phyloP scores from a whole-genome alignment of 2,888 invertebrate genomes.

The Euclidia mi region DNA sequence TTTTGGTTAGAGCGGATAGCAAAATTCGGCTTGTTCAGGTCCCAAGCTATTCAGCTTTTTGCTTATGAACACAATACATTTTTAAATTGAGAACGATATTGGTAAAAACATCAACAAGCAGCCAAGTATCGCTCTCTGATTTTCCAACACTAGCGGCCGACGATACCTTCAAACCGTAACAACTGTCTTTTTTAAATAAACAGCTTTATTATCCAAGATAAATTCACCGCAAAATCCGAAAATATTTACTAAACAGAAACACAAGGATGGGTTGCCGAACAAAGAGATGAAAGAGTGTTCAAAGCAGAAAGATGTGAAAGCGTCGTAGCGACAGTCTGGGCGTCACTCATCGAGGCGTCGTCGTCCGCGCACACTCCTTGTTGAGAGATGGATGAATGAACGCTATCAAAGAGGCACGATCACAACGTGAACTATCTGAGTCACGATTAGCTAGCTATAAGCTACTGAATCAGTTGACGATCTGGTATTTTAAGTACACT shows the following conservation, averaged over 20 bases:
- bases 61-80: too few species aligned
- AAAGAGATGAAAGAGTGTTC: conserved; percentile 47
- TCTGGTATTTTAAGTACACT: conserved; percentile 14
- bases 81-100: too few species aligned
- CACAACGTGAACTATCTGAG: conserved; percentile 55
- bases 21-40: too few species aligned
- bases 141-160: too few species aligned
- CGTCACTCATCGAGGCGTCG: conserved; percentile 63
- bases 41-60: too few species aligned
- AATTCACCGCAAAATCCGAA: not conserved
- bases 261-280: conserved; percentile 31
- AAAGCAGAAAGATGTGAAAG: conserved; percentile 57
- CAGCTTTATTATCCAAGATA: too few species aligned
- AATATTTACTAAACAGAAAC: conserved; percentile 24
- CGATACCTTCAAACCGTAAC: too few species aligned
- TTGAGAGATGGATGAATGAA: conserved; percentile 81
- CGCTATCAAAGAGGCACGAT: conserved; percentile 55
- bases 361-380: conserved; percentile 55
- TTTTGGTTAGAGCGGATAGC: too few species aligned
- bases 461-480: conserved; percentile 22
- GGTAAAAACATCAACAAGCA: too few species aligned
- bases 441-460: conserved; percentile 32
- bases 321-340: conserved; percentile 48
- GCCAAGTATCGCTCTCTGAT: too few species aligned
- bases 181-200: too few species aligned